Evolutionary conservation across 2,888 invertebrate species (phyloP).

Genomic region (Leuctra nigra): DNA sequence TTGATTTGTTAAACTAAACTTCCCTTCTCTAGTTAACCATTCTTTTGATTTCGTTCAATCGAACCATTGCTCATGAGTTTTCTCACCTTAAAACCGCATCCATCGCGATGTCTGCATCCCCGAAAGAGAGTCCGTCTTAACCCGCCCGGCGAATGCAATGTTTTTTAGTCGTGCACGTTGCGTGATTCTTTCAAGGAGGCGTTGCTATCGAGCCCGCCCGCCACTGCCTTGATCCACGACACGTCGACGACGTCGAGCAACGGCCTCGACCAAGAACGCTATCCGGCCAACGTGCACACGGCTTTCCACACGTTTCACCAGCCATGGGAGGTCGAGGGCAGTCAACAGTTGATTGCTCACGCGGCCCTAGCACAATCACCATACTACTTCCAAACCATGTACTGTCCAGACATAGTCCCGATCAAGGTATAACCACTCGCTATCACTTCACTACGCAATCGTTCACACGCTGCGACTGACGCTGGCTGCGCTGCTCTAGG

Average conservation of each 20-base stretch:
- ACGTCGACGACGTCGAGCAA: background rate
- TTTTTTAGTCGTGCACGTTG: background rate
- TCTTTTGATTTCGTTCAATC: too few species aligned
- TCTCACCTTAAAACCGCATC: too few species aligned
- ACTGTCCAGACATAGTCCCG: conserved; percentile 46
- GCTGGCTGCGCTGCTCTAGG: background rate
- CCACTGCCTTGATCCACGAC: conserved; percentile 19
- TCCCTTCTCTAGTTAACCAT: too few species aligned
- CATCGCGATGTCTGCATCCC: too few species aligned
- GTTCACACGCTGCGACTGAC: background rate
- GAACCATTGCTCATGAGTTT: too few species aligned
- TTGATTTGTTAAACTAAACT: too few species aligned
- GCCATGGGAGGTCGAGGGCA: conserved; percentile 60
- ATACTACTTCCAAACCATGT: conserved; percentile 29
- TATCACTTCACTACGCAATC: background rate
- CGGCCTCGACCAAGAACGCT: conserved; percentile 26
- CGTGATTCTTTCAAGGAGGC: conserved; percentile 38
- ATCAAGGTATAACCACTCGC: conserved; percentile 42
- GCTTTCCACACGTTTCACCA: conserved; percentile 56
- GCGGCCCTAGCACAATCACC: conserved; percentile 24
- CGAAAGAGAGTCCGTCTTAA: too few species aligned
- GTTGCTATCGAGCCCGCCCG: conserved; percentile 29
- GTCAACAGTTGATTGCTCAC: conserved; percentile 42
- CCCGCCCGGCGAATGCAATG: conserved; percentile 35
- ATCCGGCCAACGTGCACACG: conserved; percentile 40